Base-by-base conservation (phyloP, 2,888 invertebrate species). In the Artemia sinica region DNA sequence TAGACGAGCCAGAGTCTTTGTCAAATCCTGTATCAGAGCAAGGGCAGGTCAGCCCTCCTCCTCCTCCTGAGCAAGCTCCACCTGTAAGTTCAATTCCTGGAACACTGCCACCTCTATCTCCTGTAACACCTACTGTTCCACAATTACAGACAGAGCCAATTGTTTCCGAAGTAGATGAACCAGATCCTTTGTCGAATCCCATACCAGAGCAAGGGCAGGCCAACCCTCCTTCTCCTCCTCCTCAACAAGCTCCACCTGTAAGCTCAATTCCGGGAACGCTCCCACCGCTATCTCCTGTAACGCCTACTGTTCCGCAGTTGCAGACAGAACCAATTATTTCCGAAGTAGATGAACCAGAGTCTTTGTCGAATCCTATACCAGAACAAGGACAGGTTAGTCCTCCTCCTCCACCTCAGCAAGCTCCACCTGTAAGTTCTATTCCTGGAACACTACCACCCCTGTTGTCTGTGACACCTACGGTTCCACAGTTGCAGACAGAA, bases 1-100 rank as follows among this genome's bases (percentile, higher is more conserved):
- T 18, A 9, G 58, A 58, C n/a, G n/a, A 58, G 10, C 58, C 58
- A 14, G 18, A 18, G n/a, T 18, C n/a, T 58, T 18, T 18, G 18
- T 18, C n/a, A 58, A n/a, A n/a, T 14, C 58, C 58, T n/a, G 58
- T 58, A 14, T n/a, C n/a, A 14, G n/a, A 58, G 18, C 58, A n/a
- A 8, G 58, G 58, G 8, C n/a, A 58, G 9, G n/a, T 18, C 18
- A 18, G n/a, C n/a, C 58, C 58, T 58, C 18, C 18, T 18, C 58
- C 58, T 14, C 58, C 58, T 58, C 58, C 58, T 8, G 58, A 58
- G n/a, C n/a, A 58, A 58, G 58, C 58, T 10, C 69, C 58, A n/a
- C 58, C 68, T 51, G 63, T 51, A n/a, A 14, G 48, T 66, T 65
- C 51, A 68, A 65, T 52, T 13, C 52, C 50, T 7, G 63, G 58